Evolutionary conservation across 2,797 vertebrate genomes (phyloP), one percentile per base, ranked within the genome.

Genomic region (Eleutherodactylus coqui): DNA sequence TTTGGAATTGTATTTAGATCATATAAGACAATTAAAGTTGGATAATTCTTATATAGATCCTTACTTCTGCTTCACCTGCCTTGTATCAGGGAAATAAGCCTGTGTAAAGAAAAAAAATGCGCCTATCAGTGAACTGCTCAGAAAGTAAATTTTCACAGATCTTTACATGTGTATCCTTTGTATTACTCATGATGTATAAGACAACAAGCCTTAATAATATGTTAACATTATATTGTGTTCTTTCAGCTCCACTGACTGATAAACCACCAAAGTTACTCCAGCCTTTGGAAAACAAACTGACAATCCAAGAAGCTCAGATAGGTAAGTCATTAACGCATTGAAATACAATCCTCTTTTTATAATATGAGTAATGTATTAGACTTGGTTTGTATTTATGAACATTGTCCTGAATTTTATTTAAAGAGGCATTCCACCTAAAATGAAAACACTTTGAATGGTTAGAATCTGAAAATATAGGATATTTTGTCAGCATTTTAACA

Each of bases 201-300:
- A 45, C 38, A 43, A 45, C 5, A 43, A 45, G 11, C 2, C 13
- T 38, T 69, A 55, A 13, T 47, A 49, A 14, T 32, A 60, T 45
- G 13, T 16, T 60, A 58, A 60, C 2, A 67, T 80, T 80, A 21
- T 62, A 24, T n/a, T 47, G 91, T 91, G 90, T 14, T 83, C 90
- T 93, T 94, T 86, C 95, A 99, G 97, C 98, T 58, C 97, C 98
- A 84, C 91, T 98, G 91, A 99, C 97, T 89, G 97, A 98, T 95
- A 98, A 98, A 91, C 96, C 97, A 89, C 98, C 97, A 87, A 98
- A 98, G 93, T 96, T 99, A 92, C 94, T 99, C 80, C 96, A 94
- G 85, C 98, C 98, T 19, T 90, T 95, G 76, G 98, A 99, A 94
- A 96, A 90, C 93, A 97, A 97, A 91, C 91, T 97, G 92, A 98